Evolutionary conservation across 2,113 vertebrate species (phyloP), one percentile per base, ranked within the genome.

Genomic region (Physeter macrocephalus): DNA sequence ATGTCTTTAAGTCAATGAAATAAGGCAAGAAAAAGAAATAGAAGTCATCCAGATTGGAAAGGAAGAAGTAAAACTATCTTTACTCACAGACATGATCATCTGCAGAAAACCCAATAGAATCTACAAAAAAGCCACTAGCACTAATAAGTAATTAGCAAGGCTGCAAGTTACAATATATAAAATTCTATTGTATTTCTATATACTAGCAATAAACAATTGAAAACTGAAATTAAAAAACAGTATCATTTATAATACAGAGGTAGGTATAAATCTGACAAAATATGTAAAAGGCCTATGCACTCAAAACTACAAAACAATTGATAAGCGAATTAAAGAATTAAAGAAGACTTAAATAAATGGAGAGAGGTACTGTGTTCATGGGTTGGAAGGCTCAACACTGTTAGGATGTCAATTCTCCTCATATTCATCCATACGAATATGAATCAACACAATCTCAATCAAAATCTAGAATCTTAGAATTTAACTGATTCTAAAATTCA

Each of bases 381-480:
- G 43, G 34, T 17, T 59, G 39, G 43, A 57, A 59, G 72, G 18
- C 6, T 74, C 66, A 57, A 62, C 66, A 49, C 2, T 31, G 34
- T 57, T 75, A 90, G 43, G 75, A 64, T 31, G 52, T 83, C 61
- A 72, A 3, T 78, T 64, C 29, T 86, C 64, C n/a, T 93, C 75
- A 72, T 81, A 66, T 9, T 49, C 43, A 66, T 31, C 34, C 64
- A 59, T 2, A 96, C 20, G 20, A 61, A 21, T 80, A 57, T 21
- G 54, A 21, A 57, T 90, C 43, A 80, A 52, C 9, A 84, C 3
- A 57, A 78, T 78, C 10, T 31, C 84, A 86, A 29, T 34, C 43
- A 87, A 93, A 94, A 81, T 71, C 41, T 77, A 67, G 43, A 90
- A 69, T 69, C 84, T 94, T 57, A 92, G 11, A 77, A 92, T 84